A percentile compares a stretch with the other conserved stretches of the same genome.
phyloP scores from a whole-genome alignment of 2,113 vertebrate genomes.

The Mellivora capensis region DNA sequence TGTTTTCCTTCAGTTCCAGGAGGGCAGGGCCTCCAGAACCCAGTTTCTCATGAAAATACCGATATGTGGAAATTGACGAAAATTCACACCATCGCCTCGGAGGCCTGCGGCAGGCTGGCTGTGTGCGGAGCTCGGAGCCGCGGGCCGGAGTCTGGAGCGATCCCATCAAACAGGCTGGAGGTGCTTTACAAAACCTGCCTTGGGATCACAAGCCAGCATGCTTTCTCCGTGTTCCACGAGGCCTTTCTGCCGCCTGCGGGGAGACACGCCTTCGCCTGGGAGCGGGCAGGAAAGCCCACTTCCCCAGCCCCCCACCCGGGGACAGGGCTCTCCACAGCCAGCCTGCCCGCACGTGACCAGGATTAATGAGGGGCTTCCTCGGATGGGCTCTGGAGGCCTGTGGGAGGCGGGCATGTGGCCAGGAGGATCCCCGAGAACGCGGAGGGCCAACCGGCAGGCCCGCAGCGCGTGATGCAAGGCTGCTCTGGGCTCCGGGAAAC shows the following conservation, averaged over 20 bases:
- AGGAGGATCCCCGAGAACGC: constrained; percentile 55
- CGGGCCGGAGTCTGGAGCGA: neutral
- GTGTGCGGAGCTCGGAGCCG: neutral
- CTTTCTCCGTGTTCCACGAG: rapidly evolving
- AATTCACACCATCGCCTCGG: neutral
- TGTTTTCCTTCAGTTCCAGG: neutral
- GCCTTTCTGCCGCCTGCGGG: neutral
- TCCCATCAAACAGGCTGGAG: neutral
- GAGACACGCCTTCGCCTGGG: neutral
- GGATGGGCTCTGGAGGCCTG: neutral
- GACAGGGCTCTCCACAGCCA: neutral
- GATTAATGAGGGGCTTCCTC: constrained; percentile 52
- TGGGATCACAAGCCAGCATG: neutral
- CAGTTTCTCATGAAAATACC: neutral
- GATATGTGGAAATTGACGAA: neutral
- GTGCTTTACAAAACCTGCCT: neutral
- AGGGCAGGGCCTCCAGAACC: neutral
- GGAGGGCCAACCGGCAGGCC: neutral
- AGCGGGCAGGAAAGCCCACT: neutral
- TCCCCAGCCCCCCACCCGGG: neutral
- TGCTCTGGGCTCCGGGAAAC: constrained; percentile 30
- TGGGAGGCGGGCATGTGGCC: constrained; percentile 42
- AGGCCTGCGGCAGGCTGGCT: neutral
- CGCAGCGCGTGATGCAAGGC: neutral
- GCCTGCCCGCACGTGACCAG: neutral